These are phyloP conservation scores for Drosophila virilis DNA, from an alignment of 1,140 invertebrate species.

Conservation along the genomic window DNA sequence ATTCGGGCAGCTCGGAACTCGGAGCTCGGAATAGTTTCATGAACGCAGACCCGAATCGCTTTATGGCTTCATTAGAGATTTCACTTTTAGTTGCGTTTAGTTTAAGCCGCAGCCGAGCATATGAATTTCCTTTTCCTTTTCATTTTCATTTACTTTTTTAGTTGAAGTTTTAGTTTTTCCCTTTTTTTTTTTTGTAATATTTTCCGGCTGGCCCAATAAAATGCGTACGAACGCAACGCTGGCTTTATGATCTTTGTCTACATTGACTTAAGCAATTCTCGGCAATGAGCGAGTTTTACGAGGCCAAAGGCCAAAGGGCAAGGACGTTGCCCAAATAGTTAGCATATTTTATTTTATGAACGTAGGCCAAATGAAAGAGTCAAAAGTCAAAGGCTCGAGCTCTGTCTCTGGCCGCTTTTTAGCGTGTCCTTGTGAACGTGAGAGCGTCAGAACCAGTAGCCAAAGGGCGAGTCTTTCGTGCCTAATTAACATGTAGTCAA, in stretches of 20 bases:
- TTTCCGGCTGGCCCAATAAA: slow-evolving; percentile 76
- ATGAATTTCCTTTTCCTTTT: slow-evolving; percentile 53
- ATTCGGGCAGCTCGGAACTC: slow-evolving; percentile 15
- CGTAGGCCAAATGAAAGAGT: neutral
- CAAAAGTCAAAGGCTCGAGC: neutral
- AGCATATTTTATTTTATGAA: slow-evolving; percentile 53
- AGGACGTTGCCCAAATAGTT: slow-evolving; percentile 50
- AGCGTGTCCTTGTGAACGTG: slow-evolving; percentile 77
- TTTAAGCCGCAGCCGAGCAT: no score
- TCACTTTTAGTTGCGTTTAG: slow-evolving; percentile 76
- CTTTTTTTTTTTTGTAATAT: slow-evolving; percentile 65
- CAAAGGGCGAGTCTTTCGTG: slow-evolving; percentile 13
- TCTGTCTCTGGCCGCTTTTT: slow-evolving; percentile 36
- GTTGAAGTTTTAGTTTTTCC: slow-evolving; percentile 11
- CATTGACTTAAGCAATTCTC: slow-evolving; percentile 81
- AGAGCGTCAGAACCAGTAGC: slow-evolving; percentile 74
- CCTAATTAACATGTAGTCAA: slow-evolving; percentile 74
- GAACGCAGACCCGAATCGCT: slow-evolving; percentile 45
- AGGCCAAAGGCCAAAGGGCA: slow-evolving; percentile 44
- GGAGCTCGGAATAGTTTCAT: slow-evolving; percentile 58
- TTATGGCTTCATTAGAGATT: slow-evolving; percentile 79
- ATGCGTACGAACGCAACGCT: slow-evolving; percentile 7
- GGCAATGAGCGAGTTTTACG: slow-evolving; percentile 61
- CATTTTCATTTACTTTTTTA: slow-evolving; percentile 22
- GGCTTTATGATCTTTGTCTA: slow-evolving; percentile 73